Evolutionary conservation across 2,888 invertebrate genomes (phyloP).

Genomic region (Orchesella flavescens): DNA sequence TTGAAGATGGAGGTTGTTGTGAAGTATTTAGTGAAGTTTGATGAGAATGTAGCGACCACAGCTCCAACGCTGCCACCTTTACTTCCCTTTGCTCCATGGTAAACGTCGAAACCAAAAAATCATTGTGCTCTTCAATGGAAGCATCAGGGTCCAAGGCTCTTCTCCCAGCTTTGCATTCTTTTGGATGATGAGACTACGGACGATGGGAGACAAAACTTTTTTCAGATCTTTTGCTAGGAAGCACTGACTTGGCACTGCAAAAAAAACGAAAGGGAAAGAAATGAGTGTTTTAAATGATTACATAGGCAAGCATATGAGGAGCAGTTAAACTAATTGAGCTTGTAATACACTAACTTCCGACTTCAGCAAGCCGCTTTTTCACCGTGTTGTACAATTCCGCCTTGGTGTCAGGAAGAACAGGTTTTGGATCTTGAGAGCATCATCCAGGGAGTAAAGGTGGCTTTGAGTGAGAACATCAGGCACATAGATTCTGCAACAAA

Average conservation of each 20-base stretch:
- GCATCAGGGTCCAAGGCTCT: conserved; percentile 86
- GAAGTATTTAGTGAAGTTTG: conserved; percentile 54
- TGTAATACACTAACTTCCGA: conserved; percentile 55
- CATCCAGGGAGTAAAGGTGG: conserved; percentile 28
- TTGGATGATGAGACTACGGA: conserved; percentile 77
- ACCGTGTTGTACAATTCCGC: conserved; percentile 77
- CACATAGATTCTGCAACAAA: conserved; percentile 26
- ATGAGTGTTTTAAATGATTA: too few relatives aligned
- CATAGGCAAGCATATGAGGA: background rate
- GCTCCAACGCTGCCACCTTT: conserved; percentile 62
- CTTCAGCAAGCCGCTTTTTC: conserved; percentile 74
- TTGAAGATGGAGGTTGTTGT: conserved; percentile 50
- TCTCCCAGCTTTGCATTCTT: conserved; percentile 84
- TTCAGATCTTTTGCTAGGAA: conserved; percentile 67
- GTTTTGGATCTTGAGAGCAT: background rate
- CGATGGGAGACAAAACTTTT: conserved; percentile 69
- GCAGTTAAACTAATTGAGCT: background rate
- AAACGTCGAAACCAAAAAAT: conserved; percentile 66
- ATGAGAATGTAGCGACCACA: conserved; percentile 55
- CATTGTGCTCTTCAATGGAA: conserved; percentile 77
- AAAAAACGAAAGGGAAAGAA: background rate
- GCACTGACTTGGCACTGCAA: conserved; percentile 69
- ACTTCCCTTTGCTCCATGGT: conserved; percentile 52
- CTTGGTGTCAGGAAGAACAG: conserved; percentile 75
- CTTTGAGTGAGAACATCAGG: conserved; percentile 2